Conservation (phyloP, 2,888 invertebrate species). For the Lycaena phlaeas region DNA sequence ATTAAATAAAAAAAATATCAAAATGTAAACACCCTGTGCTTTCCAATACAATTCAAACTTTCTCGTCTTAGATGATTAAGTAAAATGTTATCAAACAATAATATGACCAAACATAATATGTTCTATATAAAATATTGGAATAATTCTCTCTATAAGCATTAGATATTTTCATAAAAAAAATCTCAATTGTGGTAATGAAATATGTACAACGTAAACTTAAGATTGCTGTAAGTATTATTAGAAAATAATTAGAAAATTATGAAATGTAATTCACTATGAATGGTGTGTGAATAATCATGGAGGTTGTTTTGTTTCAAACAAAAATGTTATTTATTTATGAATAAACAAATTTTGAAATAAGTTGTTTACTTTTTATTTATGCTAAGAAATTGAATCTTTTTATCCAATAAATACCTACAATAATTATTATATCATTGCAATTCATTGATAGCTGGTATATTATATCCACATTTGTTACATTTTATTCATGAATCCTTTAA, state of each 20-base stretch:
- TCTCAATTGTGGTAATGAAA: slow-evolving; percentile 70
- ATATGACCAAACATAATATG: slow-evolving; percentile 56
- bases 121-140: slow-evolving; percentile 49
- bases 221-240: slow-evolving; percentile 73
- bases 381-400: too few relatives aligned
- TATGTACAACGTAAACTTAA: slow-evolving; percentile 68
- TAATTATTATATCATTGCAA: too few relatives aligned
- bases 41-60: neutral
- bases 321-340: slow-evolving; percentile 74
- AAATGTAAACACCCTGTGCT: slow-evolving; percentile 3
- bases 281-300: slow-evolving; percentile 68
- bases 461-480: too few relatives aligned
- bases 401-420: too few relatives aligned
- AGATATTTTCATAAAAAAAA: slow-evolving; percentile 60
- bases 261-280: slow-evolving; percentile 65
- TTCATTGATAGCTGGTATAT: too few relatives aligned
- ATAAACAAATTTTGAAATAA: slow-evolving; percentile 72
- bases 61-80: slow-evolving; percentile 8
- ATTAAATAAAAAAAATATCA: neutral
- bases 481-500: too few relatives aligned
- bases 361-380: slow-evolving; percentile 12
- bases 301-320: slow-evolving; percentile 73
- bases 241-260: slow-evolving; percentile 66
- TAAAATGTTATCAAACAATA: slow-evolving; percentile 21
- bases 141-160: slow-evolving; percentile 66